Evolutionary conservation across 2,888 invertebrate genomes (phyloP).

Genomic region (Empis livida): DNA sequence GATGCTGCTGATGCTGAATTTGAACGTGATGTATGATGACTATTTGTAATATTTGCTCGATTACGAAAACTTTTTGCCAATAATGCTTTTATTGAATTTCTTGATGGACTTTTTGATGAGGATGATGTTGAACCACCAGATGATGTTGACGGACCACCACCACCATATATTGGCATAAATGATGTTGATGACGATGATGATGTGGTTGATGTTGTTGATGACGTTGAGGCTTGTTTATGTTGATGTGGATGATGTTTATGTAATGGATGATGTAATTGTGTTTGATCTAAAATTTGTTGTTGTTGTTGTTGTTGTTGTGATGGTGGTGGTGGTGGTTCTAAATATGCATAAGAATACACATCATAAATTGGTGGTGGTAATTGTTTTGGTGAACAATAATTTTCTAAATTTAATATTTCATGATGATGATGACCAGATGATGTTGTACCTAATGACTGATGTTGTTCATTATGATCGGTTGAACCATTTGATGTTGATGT

Average conservation of each 20-base stretch:
- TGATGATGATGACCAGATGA: not conserved
- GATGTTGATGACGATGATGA: not conserved
- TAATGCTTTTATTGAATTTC: slow-evolving; percentile 16
- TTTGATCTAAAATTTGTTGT: not conserved
- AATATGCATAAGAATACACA: slow-evolving; percentile 66
- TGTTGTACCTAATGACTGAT: no score
- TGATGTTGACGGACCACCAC: not conserved
- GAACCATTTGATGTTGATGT: not conserved
- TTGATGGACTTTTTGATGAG: slow-evolving; percentile 16
- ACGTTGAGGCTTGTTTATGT: not conserved
- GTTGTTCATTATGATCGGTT: no score
- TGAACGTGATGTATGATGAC: not conserved
- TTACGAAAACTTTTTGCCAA: slow-evolving; percentile 11
- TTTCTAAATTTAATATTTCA: not conserved
- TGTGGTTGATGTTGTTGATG: not conserved
- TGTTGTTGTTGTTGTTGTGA: slow-evolving; percentile 24
- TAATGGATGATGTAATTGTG: not conserved
- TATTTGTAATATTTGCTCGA: not conserved
- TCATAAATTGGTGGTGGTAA: slow-evolving; percentile 9
- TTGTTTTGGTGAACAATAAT: not conserved
- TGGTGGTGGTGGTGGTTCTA: slow-evolving; percentile 45
- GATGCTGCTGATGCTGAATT: slow-evolving; percentile 1
- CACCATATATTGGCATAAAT: not conserved
- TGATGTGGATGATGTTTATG: not conserved
- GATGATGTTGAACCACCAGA: slow-evolving; percentile 1